Conservation (phyloP, 2,797 vertebrate genomes). For the Carcharodon carcharias region DNA sequence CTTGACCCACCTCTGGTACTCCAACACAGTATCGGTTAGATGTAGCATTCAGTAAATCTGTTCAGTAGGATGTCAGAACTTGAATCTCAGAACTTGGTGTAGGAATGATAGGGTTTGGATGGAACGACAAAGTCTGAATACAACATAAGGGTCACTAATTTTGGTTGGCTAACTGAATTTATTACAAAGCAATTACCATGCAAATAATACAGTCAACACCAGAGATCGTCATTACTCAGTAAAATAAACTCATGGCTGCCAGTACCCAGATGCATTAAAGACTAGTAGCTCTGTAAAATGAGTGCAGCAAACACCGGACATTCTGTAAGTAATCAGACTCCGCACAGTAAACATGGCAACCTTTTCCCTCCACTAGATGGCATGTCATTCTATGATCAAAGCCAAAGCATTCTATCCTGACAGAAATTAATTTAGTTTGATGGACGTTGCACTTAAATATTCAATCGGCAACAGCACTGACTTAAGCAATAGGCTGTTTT, state of each 20-base stretch:
- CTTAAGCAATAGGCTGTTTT: background rate
- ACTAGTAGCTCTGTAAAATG: background rate
- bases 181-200: no score
- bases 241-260: background rate
- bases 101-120: background rate
- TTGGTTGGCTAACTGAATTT: background rate
- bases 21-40: no score
- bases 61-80: background rate
- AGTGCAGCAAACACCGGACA: background rate
- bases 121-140: background rate
- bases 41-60: no score
- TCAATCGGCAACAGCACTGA: background rate
- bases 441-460: no score
- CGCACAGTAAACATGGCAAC: background rate
- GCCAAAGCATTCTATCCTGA: background rate
- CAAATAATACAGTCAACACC: background rate
- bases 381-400: background rate
- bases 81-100: background rate
- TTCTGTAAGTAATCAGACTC: background rate
- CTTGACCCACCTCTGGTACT: background rate
- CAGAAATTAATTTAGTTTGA: background rate
- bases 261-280: background rate
- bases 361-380: background rate
- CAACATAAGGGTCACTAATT: background rate
- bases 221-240: background rate